Evolutionary conservation across 2,797 vertebrate genomes (phyloP), one percentile per base, ranked within the genome.

Genomic region (Sphaeramia orbicularis): DNA sequence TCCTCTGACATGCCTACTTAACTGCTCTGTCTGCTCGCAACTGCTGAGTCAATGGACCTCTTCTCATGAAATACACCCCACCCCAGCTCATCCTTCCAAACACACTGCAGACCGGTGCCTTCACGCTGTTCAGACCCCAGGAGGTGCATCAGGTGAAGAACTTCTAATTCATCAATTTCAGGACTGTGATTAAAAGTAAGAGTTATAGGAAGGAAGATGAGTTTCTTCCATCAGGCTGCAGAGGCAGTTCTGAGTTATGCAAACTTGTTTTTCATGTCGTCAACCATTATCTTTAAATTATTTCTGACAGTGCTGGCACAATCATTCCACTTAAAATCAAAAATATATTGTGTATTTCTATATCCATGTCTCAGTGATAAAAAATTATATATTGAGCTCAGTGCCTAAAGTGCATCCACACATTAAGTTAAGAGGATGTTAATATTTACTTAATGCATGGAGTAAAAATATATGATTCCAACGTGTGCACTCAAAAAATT

Each of bases 41-140:
- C 63, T 65, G 56, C 73, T 63, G 50, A 80, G 47, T 81, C 80
- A 78, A 53, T 64, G 59, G 37, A 51, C 27, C 58, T 57, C 19
- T 14, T 44, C 43, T 65, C 9, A 52, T 44, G 42, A 52, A 59
- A 12, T 27, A 37, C 43, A 16, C 2, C 10, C n/a, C 37, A 32
- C 48, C 40, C 9, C 13, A 53, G 40, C 52, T 30, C 45, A 13
- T 50, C 0, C 40, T 16, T 7, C 42, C 19, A 30, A 59, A 74
- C 38, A 55, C 40, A 24, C 56, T 2, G 30, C 66, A 57, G 61
- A 35, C 58, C 27, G 15, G 35, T 18, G 24, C 47, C 41, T 37
- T 63, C 19, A 70, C 10, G 32, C 52, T 21, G 32, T 51, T 21
- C 60, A 14, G 15, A 49, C 21, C 18, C 36, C 37, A 32, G 56